Conservation (phyloP, 2,888 invertebrate genomes). For the Cancer borealis region DNA sequence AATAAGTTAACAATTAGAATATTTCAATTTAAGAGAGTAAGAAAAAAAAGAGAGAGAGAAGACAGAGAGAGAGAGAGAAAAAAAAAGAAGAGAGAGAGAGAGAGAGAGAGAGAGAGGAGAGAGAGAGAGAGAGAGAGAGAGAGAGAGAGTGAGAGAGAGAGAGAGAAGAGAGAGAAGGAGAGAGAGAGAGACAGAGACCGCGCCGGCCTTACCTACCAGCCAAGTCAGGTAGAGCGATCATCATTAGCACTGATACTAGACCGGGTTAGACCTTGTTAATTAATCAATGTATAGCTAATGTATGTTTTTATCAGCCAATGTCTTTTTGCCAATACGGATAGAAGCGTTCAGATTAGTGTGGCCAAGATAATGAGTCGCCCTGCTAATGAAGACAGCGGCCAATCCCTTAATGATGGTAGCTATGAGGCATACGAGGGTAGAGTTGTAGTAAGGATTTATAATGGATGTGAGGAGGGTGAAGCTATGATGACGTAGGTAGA, state of each 20-base stretch:
- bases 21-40: not conserved
- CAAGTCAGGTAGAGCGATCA: slow-evolving; percentile 58
- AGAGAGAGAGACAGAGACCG: slow-evolving; percentile 22
- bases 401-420: not conserved
- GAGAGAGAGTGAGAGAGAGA: not conserved
- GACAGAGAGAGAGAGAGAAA: not conserved
- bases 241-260: slow-evolving; percentile 56
- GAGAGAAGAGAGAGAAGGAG: not conserved
- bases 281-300: slow-evolving; percentile 64
- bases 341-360: slow-evolving; percentile 34
- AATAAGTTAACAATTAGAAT: no score
- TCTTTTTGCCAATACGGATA: slow-evolving; percentile 38
- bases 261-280: slow-evolving; percentile 24
- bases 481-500: not conserved
- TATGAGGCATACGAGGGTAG: not conserved
- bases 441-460: not conserved
- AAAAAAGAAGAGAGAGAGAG: not conserved
- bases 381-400: slow-evolving; percentile 5
- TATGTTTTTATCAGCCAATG: slow-evolving; percentile 45
- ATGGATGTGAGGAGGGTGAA: no score
- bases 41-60: not conserved
- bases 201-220: not conserved
- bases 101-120: not conserved
- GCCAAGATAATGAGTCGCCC: not conserved
- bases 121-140: not conserved